Evolutionary conservation across 2,113 vertebrate genomes (phyloP), one percentile per base, ranked within the genome.

Genomic region (Callorhinus ursinus): DNA sequence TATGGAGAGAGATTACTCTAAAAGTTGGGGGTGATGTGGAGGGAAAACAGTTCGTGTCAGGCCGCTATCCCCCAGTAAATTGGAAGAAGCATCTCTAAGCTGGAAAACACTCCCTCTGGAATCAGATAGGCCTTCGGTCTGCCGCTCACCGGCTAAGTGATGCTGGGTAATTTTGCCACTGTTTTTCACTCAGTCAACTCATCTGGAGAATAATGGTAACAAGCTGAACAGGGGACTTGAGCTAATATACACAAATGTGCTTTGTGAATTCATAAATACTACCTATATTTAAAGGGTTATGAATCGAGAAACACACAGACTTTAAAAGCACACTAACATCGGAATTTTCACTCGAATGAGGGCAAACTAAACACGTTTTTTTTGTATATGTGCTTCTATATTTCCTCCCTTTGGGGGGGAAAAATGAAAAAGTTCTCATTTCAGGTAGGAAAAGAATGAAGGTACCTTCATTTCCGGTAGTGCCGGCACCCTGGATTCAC

Each of bases 381-480:
- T 88, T 22, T 33, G 26, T 1, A 28, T 55, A 24, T 42, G 33
- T 87, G 61, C 51, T 65, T 93, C 88, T 90, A n/a, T 12, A 71
- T 96, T 57, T 55, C 4, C 1, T 72, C 85, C 19, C 79, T 90
- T 85, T 85, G 22, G 88, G 79, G 61, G 77, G 5, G n/a, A 16
- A 12, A 14, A 28, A 13, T 76, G 42, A 49, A 36, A 57, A 77
- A 85, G 22, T 42, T 87, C 83, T 89, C 51, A 31, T 94, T 55
- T 92, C 81, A 90, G 90, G 71, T 63, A 92, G 49, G 82, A 84
- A 71, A 67, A 71, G 59, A 81, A 71, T 2, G 24, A 95, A 92
- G 87, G 80, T 49, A 36, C 28, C 90, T 96, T 67, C 39, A 93
- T 96, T 97, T 90, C 93, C 13, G 8, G 77, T 5, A 26, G 77